Conservation (phyloP, 2,113 vertebrate species). For the Crotalus horridus region DNA sequence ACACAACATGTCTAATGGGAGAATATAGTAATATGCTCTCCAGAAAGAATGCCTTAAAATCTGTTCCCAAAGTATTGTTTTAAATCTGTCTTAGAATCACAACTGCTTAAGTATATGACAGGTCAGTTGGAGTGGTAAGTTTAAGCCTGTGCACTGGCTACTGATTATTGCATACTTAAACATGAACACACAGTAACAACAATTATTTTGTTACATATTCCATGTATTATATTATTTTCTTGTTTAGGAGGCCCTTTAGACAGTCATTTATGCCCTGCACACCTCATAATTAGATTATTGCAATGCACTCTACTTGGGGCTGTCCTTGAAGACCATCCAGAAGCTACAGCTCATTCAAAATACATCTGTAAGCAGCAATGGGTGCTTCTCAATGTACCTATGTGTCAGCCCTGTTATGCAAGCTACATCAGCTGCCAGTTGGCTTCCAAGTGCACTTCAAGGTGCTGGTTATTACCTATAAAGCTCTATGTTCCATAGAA, state of each 20-base stretch:
- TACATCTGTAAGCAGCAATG: neutral
- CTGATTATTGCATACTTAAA: neutral
- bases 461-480: neutral
- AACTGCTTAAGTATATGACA: neutral
- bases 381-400: neutral
- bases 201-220: neutral
- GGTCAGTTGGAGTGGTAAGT: neutral
- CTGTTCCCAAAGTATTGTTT: neutral
- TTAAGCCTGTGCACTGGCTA: neutral
- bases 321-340: neutral
- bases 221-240: neutral
- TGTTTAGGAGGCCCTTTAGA: neutral
- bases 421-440: neutral
- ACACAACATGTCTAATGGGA: neutral
- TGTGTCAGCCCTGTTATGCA: neutral
- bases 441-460: neutral
- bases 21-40: neutral
- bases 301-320: neutral
- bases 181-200: neutral
- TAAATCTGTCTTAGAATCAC: neutral
- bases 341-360: neutral
- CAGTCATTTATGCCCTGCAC: neutral
- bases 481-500: neutral
- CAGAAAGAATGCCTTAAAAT: neutral
- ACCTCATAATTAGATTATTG: neutral